Conservation (phyloP, 2,113 vertebrate species). For the Sphyrna mokarran region DNA sequence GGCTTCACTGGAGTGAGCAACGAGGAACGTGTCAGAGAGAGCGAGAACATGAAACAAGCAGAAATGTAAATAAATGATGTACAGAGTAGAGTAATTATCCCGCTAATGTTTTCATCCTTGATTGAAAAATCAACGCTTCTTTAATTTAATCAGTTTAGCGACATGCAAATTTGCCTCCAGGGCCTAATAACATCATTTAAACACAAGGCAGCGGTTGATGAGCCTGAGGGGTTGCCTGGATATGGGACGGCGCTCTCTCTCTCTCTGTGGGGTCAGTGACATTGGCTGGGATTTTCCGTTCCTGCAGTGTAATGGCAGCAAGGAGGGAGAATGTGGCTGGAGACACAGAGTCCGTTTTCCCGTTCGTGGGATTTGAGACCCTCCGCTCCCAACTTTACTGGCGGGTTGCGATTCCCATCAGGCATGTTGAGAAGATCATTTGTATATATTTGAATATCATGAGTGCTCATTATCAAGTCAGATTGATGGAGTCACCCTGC, state of each 20-base stretch:
- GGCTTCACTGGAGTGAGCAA: not conserved
- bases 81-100: not conserved
- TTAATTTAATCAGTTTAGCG: not conserved
- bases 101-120: not conserved
- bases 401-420: no score
- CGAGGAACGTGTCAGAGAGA: not conserved
- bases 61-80: constrained; percentile 18
- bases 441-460: no score
- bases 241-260: not conserved
- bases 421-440: no score
- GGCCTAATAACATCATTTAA: not conserved
- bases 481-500: no score
- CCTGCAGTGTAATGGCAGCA: no score
- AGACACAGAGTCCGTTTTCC: no score
- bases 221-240: not conserved
- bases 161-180: not conserved
- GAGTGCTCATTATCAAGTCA: no score
- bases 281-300: no score
- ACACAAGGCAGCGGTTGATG: not conserved
- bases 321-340: no score
- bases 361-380: no score
- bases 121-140: not conserved
- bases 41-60: not conserved
- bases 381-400: no score
- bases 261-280: not conserved